These are phyloP conservation scores for Rafetus swinhoei DNA, from an alignment of 2,113 vertebrate genomes.

Conservation along the genomic window DNA sequence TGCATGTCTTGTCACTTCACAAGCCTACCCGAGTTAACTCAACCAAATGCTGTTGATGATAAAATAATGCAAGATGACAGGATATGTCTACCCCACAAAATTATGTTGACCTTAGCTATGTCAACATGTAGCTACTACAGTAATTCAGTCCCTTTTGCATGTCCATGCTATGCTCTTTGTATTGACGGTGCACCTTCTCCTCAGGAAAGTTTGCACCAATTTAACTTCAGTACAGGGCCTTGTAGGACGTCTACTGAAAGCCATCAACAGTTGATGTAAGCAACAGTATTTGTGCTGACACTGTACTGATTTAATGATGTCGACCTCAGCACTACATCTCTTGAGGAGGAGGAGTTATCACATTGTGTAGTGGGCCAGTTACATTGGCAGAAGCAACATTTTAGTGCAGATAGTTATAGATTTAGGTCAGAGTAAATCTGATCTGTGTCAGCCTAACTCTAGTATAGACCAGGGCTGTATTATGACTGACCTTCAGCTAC, in stretches of 20 bases:
- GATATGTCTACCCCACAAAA: neutral
- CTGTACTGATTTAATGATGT: neutral
- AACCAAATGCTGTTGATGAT: neutral
- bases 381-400: neutral
- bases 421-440: neutral
- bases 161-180: neutral
- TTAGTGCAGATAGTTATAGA: neutral
- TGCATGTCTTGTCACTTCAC: neutral
- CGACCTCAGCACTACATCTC: neutral
- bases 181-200: neutral
- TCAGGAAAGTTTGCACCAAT: neutral
- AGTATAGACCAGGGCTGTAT: too few species aligned
- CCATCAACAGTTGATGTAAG: neutral
- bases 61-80: neutral
- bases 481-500: neutral
- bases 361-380: neutral
- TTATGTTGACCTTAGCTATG: neutral
- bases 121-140: neutral
- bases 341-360: neutral
- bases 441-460: neutral
- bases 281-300: neutral
- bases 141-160: neutral
- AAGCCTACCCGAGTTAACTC: neutral
- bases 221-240: neutral
- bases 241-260: neutral